Conservation (phyloP, 1,140 invertebrate species). For the Schlechtendalia chinensis region DNA sequence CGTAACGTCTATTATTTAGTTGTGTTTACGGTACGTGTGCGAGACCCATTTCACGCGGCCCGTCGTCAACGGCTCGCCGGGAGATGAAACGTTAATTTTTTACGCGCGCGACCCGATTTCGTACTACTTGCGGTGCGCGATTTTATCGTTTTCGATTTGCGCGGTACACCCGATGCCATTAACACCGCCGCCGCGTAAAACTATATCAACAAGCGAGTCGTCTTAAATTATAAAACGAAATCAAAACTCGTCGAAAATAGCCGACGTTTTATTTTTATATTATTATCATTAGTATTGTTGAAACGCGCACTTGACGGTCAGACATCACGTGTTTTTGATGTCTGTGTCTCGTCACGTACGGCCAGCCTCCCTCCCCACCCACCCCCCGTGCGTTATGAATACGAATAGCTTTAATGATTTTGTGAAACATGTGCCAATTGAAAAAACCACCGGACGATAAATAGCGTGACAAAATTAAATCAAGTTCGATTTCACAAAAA, state of each 20-base stretch:
- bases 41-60: too few species aligned
- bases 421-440: not conserved
- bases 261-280: not conserved
- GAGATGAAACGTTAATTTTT: not conserved
- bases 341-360: not conserved
- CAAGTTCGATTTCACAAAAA: too few species aligned
- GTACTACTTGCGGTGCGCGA: not conserved
- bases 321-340: too few species aligned
- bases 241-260: not conserved
- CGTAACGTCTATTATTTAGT: slow-evolving; percentile 16
- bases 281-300: not conserved
- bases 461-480: too few species aligned
- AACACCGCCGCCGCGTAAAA: not conserved
- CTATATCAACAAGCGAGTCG: too few species aligned
- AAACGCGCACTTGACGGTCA: too few species aligned
- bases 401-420: not conserved
- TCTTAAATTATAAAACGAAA: slow-evolving; percentile 8
- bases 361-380: too few species aligned
- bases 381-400: too few species aligned
- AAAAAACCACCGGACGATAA: not conserved
- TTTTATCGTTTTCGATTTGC: not conserved
- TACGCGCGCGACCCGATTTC: slow-evolving; percentile 15
- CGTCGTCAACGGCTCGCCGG: too few species aligned
- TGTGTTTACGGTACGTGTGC: too few species aligned
- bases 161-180: not conserved